phyloP scores from a whole-genome alignment of 2,888 invertebrate species.

The Venusia cambrica region DNA sequence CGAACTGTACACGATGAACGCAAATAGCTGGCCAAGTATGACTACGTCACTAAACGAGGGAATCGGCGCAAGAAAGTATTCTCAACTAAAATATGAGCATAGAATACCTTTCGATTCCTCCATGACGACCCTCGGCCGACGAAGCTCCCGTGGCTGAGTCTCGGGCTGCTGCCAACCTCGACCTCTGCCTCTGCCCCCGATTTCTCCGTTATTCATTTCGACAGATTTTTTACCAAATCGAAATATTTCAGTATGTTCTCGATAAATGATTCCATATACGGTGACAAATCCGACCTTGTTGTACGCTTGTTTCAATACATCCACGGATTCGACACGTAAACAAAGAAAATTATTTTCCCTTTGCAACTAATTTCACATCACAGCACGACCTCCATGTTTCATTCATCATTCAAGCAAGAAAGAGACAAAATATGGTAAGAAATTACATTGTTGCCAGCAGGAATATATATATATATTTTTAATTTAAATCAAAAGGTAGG shows the following conservation, averaged over 20 bases:
- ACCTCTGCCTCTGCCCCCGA: conserved; percentile 75
- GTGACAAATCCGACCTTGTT: conserved; percentile 32
- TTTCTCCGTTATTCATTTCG: conserved; percentile 79
- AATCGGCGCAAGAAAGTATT: conserved; percentile 44
- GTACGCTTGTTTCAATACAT: conserved; percentile 34
- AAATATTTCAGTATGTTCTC: conserved; percentile 39
- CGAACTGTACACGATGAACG: conserved; percentile 58
- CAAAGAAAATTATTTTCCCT: conserved; percentile 69
- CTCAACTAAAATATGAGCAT: conserved; percentile 1
- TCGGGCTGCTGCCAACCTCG: conserved; percentile 75
- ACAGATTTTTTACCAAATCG: conserved; percentile 23
- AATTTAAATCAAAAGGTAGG: too few species aligned
- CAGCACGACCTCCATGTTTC: conserved; percentile 67
- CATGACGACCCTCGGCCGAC: conserved; percentile 58
- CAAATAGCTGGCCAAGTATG: conserved; percentile 48
- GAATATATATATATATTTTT: too few species aligned
- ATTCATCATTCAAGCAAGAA: conserved; percentile 54
- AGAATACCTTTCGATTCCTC: conserved; percentile 63
- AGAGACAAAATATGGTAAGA: conserved; percentile 22
- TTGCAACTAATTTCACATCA: conserved; percentile 56
- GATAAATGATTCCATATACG: conserved; percentile 62
- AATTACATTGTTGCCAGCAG: conserved; percentile 25
- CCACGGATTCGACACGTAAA: conserved; percentile 72
- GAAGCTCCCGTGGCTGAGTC: conserved; percentile 70
- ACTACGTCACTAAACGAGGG: conserved; percentile 48